A percentile compares a stretch with the other conserved stretches of the same genome.
phyloP scores from a whole-genome alignment of 2,113 vertebrate genomes.

The Indri indri region DNA sequence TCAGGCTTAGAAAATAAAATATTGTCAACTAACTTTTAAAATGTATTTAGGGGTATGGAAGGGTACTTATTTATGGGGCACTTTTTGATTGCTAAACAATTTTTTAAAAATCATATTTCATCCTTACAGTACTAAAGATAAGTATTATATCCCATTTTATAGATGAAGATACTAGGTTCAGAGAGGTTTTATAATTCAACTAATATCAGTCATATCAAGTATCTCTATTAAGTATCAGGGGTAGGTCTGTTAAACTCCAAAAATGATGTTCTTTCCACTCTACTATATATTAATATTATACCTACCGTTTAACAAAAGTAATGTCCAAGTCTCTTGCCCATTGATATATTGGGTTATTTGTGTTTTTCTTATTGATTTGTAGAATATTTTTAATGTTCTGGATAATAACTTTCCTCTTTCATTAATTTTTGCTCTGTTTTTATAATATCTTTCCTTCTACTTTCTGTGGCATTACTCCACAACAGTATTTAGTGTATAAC shows the following conservation, averaged over 20 bases:
- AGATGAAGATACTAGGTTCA: constrained; percentile 13
- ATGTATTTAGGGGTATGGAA: not conserved
- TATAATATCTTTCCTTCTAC: not conserved
- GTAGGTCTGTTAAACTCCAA: not conserved
- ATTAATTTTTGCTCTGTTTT: not conserved
- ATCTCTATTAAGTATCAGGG: not conserved
- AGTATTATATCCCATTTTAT: not conserved
- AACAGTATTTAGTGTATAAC: not conserved
- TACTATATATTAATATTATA: not conserved
- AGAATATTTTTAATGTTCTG: not conserved
- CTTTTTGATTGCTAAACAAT: not conserved
- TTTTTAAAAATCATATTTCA: not conserved
- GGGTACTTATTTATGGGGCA: not conserved
- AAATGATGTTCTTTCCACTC: not conserved
- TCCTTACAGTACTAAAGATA: not conserved
- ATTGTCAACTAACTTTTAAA: not conserved
- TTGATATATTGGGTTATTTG: not conserved
- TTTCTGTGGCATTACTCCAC: constrained; percentile 10
- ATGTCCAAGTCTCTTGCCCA: not conserved
- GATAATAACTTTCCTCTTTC: not conserved
- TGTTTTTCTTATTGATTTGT: not conserved
- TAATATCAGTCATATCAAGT: not conserved
- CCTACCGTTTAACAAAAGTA: constrained; percentile 9
- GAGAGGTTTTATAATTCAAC: constrained; percentile 33
- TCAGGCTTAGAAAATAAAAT: not conserved